Evolutionary conservation across 2,888 invertebrate genomes (phyloP).

Genomic region (Maniola hyperantus): DNA sequence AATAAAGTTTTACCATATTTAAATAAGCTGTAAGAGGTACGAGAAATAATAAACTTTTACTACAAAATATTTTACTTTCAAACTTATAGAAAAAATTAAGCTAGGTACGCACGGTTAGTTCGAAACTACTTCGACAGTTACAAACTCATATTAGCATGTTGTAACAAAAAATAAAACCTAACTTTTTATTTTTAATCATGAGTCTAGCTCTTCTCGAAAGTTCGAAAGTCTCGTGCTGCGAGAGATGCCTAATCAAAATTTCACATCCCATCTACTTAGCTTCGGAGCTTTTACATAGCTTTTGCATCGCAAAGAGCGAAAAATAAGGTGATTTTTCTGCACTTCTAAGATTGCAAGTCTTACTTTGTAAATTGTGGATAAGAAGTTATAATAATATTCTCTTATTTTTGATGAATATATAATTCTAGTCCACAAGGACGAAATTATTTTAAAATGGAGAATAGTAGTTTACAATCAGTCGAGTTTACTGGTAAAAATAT

Average conservation of each 20-base stretch:
- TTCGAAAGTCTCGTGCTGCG: conserved; percentile 20
- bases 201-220: conserved; percentile 16
- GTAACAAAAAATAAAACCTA: conserved; percentile 19
- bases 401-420: background rate
- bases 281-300: conserved; percentile 14
- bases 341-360: conserved; percentile 16
- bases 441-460: too few relatives aligned
- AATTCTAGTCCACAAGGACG: background rate
- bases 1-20: background rate
- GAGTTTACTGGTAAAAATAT: too few relatives aligned
- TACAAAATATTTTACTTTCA: background rate
- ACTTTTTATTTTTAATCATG: conserved; percentile 29
- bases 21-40: background rate
- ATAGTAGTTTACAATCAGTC: too few relatives aligned
- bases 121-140: conserved; percentile 10
- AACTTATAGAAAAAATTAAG: conserved; percentile 4
- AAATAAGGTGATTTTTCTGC: conserved; percentile 24
- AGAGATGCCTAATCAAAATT: conserved; percentile 29
- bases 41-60: background rate
- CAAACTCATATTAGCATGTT: conserved; percentile 21
- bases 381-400: background rate
- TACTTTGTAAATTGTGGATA: conserved; percentile 6
- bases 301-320: conserved; percentile 23
- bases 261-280: conserved; percentile 27
- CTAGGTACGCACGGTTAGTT: conserved; percentile 6